Conservation (phyloP, 2,888 invertebrate species). For the Junonia oenone region DNA sequence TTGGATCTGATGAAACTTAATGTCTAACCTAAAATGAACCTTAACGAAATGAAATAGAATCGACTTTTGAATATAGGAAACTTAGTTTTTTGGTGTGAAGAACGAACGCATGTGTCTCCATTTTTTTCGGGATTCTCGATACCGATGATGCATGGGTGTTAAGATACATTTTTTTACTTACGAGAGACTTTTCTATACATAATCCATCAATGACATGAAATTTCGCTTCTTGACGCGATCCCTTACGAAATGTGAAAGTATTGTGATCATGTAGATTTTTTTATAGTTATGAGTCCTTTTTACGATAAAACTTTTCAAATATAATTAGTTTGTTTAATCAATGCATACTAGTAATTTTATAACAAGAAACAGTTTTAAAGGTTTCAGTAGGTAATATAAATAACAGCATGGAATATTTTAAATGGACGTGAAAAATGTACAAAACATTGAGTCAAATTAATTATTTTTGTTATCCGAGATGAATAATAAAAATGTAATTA, state of each 20-base stretch:
- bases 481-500: neutral
- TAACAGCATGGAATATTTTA: too few relatives aligned
- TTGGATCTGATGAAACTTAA: neutral
- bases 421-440: too few relatives aligned
- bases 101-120: neutral
- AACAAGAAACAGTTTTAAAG: too few relatives aligned
- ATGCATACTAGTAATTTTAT: too few relatives aligned
- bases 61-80: too few relatives aligned
- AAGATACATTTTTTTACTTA: conserved; percentile 8
- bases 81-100: neutral
- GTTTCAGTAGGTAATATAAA: too few relatives aligned
- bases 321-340: too few relatives aligned
- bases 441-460: too few relatives aligned
- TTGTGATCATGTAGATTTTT: conserved; percentile 6
- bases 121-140: conserved; percentile 11
- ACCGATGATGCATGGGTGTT: conserved; percentile 12
- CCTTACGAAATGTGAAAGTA: conserved; percentile 18
- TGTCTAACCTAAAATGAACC: neutral
- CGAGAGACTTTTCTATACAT: conserved; percentile 25
- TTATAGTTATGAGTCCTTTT: neutral
- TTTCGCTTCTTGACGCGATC: conserved; percentile 36
- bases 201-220: conserved; percentile 56
- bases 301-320: conserved; percentile 9
- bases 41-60: neutral
- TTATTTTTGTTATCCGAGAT: too few relatives aligned